A percentile compares a stretch with the other conserved stretches of the same genome.
These are phyloP conservation scores for Diglossa brunneiventris DNA, from an alignment of 2,113 vertebrate genomes.

Conservation along the genomic window DNA sequence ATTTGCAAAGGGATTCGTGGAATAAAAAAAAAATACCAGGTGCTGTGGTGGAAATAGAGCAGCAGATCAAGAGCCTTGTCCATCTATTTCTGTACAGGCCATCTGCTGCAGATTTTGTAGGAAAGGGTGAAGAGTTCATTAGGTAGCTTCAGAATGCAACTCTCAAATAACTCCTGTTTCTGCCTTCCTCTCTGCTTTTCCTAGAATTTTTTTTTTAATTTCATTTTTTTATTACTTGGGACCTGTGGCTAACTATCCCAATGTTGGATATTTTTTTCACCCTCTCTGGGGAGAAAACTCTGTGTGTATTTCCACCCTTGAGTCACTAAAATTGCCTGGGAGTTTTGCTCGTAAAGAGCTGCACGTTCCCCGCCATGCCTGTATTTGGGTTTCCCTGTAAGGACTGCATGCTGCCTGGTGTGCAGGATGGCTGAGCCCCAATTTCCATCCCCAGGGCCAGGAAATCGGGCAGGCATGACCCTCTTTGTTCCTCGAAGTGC, in stretches of 20 bases:
- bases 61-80: neutral
- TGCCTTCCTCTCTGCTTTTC: neutral
- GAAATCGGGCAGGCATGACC: neutral
- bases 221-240: neutral
- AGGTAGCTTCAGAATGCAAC: neutral
- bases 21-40: neutral
- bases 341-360: neutral
- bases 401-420: fast-evolving
- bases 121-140: neutral
- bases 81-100: neutral
- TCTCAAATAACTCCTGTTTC: neutral
- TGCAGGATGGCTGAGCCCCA: neutral
- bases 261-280: neutral
- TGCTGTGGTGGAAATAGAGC: neutral
- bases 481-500: slow-evolving; percentile 18
- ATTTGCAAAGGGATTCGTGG: neutral
- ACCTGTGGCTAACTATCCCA: neutral
- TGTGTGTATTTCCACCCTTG: neutral
- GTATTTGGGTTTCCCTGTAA: neutral
- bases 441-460: neutral
- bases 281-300: neutral
- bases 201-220: neutral
- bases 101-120: neutral
- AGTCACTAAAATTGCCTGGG: neutral
- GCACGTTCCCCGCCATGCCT: fast-evolving